Base-by-base conservation (phyloP, 35 echinoderm and acorn worm species). In the Eucidaris tribuloides region DNA sequence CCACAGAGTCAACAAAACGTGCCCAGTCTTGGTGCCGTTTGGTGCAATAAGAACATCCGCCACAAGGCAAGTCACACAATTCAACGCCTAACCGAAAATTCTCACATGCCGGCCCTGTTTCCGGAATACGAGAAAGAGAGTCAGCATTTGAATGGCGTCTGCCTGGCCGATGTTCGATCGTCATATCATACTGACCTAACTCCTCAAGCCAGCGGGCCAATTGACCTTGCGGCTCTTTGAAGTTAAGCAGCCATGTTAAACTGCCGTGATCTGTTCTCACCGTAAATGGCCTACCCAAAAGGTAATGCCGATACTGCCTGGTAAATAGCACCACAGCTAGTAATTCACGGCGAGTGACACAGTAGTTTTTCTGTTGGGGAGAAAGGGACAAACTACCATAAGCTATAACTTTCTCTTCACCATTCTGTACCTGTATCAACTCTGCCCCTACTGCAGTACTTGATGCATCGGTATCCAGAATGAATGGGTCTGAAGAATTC, bases 201-300 rank as follows among this genome's bases (percentile, higher is more conserved):
- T 86, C 83, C 36, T 86, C 83, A 15, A 86, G 28, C 83, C 65
- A 86, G 40, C 83, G 71, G 7, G 64, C 83, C 22, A 86, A 32
- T 52, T 86, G 83, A 37, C 83, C 81, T 39, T 86, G 83, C 37
- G 77, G 85, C 43, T 88, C n/a, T 23, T 71, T 40, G 35, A 88
- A 88, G 11, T 54, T 80, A 1, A 85, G 57, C 63, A 85, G 41
- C 88, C 64, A 90, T 0, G 65, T 84, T 7, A 90, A 41, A 31
- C 87, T 90, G 46, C 80, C 76, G 42, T 90, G 87, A 36, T 90
- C 87, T 17, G 87, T 90, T 29, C 87, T 29, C 5, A 90, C 65
- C 5, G 19, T 28, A 45, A 85, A 90, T 5, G 38, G 45, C 42
- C 45, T 64, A 7, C 65, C 80, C 23, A 84, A 36, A 11, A 90